A percentile compares a stretch with the other conserved stretches of the same genome.
phyloP scores from a whole-genome alignment of 2,888 invertebrate species.

The Chrysina gloriosa region DNA sequence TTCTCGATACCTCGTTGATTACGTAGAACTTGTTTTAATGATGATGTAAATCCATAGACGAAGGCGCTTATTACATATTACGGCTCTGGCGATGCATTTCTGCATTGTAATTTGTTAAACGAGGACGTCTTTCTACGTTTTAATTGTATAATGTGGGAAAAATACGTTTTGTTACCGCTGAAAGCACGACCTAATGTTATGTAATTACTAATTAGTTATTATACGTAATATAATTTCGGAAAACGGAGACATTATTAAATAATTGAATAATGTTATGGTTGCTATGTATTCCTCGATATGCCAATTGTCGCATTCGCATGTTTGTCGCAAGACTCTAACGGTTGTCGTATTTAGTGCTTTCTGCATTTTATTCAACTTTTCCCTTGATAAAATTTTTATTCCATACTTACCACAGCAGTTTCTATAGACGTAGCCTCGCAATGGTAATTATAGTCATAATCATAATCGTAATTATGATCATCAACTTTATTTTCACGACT shows the following conservation, averaged over 20 bases:
- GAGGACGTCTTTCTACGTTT: not conserved
- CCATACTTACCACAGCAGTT: too few species aligned
- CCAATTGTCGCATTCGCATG: not conserved
- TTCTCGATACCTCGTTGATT: not conserved
- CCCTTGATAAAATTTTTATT: too few species aligned
- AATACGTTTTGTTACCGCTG: not conserved
- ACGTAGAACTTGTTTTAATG: constrained; percentile 28
- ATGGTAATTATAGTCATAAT: too few species aligned
- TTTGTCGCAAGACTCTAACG: too few species aligned
- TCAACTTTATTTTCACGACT: too few species aligned
- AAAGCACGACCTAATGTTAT: not conserved
- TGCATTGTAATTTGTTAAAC: constrained; percentile 20
- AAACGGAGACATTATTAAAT: constrained; percentile 14
- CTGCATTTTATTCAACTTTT: too few species aligned
- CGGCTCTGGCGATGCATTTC: not conserved
- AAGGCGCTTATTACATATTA: constrained; percentile 13
- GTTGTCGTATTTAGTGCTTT: too few species aligned
- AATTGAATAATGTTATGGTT: not conserved
- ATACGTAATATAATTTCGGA: not conserved
- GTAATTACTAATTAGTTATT: constrained; percentile 6
- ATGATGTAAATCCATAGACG: not conserved
- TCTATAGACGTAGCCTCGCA: too few species aligned
- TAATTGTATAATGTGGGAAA: constrained; percentile 20
- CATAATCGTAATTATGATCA: too few species aligned
- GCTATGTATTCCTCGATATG: too few species aligned